Percentiles rank a stretch among this genome's conserved stretches.
phyloP scores from a whole-genome alignment of 2,797 vertebrate genomes.

The Tarsius wallacei region DNA sequence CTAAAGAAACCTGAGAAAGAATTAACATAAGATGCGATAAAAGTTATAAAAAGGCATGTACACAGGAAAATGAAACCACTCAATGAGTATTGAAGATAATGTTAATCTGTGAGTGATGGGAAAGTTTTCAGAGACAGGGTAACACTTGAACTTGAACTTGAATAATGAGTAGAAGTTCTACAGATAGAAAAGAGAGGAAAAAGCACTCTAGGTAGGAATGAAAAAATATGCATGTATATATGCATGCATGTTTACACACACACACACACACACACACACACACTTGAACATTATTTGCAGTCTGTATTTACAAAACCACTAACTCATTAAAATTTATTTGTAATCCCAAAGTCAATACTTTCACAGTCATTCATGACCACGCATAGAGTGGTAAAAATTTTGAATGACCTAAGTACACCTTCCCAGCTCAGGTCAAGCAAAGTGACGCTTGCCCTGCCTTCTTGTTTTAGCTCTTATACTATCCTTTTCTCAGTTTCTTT shows the following conservation, averaged over 20 bases:
- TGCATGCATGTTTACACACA: neutral
- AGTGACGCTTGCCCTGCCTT: neutral
- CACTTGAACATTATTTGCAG: neutral
- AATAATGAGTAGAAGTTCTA: slow-evolving; percentile 8
- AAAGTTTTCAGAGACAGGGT: slow-evolving; percentile 31
- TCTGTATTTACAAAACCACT: neutral
- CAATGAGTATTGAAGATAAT: neutral
- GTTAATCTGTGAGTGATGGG: neutral
- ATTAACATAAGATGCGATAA: slow-evolving; percentile 46
- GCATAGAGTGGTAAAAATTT: neutral
- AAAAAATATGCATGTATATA: neutral
- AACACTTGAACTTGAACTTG: neutral
- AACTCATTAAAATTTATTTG: neutral
- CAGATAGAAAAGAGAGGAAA: neutral
- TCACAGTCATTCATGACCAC: neutral
- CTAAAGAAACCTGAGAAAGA: slow-evolving; percentile 28
- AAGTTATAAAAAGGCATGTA: slow-evolving; percentile 16
- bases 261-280: neutral
- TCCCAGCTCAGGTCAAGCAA: slow-evolving; percentile 24
- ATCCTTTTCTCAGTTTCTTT: neutral
- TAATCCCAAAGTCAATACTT: neutral
- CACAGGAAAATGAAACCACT: neutral
- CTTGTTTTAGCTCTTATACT: neutral
- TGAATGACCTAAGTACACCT: neutral
- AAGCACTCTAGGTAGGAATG: neutral